A percentile compares a stretch with the other conserved stretches of the same genome.
Conservation (phyloP, 1,140 invertebrate genomes). For the Physella acuta region DNA sequence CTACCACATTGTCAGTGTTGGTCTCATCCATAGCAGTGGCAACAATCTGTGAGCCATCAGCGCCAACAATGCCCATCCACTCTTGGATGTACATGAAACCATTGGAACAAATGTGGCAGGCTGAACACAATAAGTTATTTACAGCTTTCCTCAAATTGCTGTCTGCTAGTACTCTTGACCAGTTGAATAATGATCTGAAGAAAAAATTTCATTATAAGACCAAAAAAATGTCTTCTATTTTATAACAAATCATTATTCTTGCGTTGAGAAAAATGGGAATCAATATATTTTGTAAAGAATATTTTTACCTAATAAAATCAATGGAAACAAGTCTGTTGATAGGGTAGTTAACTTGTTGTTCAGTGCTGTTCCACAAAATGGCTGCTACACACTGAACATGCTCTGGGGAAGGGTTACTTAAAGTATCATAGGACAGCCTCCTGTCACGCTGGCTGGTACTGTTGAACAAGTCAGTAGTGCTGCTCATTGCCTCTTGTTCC, state of each 20-base stretch:
- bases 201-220: neutral
- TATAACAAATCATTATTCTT: neutral
- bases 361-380: constrained; percentile 78
- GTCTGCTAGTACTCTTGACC: constrained; percentile 70
- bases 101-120: constrained; percentile 79
- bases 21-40: constrained; percentile 65
- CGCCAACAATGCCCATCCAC: constrained; percentile 70
- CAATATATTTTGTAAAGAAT: too few relatives aligned
- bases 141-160: constrained; percentile 75
- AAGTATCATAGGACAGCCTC: neutral
- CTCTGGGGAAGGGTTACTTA: constrained; percentile 48
- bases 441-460: neutral
- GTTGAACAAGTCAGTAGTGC: neutral
- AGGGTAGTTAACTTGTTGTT: constrained; percentile 64
- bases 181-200: constrained; percentile 70
- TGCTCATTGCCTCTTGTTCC: neutral
- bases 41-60: constrained; percentile 60
- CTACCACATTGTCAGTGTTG: constrained; percentile 65
- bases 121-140: constrained; percentile 77
- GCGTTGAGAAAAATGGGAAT: neutral
- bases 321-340: constrained; percentile 45
- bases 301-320: constrained; percentile 52
- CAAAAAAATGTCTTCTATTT: neutral
- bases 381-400: constrained; percentile 74
- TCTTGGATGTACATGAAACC: constrained; percentile 75